These are phyloP conservation scores for Lasioglossum calceatum DNA, from an alignment of 2,888 invertebrate species.

Conservation along the genomic window DNA sequence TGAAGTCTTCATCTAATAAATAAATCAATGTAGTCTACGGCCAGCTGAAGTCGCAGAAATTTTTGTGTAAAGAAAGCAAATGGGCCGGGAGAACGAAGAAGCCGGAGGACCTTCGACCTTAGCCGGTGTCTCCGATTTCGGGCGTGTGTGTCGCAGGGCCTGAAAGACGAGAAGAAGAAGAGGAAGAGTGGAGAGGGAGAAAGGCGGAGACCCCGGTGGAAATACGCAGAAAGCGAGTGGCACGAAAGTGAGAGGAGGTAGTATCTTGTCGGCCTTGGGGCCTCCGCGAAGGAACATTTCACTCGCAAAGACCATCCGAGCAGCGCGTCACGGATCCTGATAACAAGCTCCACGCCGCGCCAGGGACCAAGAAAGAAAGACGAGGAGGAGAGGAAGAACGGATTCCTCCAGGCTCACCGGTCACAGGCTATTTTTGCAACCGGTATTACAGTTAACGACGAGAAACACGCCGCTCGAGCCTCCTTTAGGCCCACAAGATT, in stretches of 20 bases:
- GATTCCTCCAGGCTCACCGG: neutral
- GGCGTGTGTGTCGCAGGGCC: neutral
- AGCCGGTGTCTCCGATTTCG: neutral
- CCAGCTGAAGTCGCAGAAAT: neutral
- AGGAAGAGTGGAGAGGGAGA: slow-evolving; percentile 12
- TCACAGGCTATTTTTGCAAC: slow-evolving; percentile 3
- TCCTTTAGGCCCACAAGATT: neutral
- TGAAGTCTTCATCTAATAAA: neutral
- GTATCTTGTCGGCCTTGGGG: slow-evolving; percentile 78
- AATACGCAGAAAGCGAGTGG: slow-evolving; percentile 53
- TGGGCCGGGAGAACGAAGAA: neutral
- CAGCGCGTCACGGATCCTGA: slow-evolving; percentile 57
- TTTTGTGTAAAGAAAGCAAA: neutral
- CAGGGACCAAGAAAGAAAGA: slow-evolving; percentile 35
- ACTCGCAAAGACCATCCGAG: slow-evolving; percentile 73
- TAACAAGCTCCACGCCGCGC: slow-evolving; percentile 37
- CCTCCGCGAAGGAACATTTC: slow-evolving; percentile 75
- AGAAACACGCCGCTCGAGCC: neutral
- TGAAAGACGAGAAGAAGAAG: slow-evolving; percentile 26
- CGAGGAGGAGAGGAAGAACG: slow-evolving; percentile 23
- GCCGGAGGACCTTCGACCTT: neutral
- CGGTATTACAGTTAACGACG: neutral
- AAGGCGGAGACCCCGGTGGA: slow-evolving; percentile 46
- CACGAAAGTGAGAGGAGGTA: slow-evolving; percentile 79
- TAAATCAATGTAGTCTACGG: no score